Percentiles rank a stretch among this genome's conserved stretches.
Conservation (phyloP, 2,797 vertebrate genomes). For the Lutjanus campechanus region DNA sequence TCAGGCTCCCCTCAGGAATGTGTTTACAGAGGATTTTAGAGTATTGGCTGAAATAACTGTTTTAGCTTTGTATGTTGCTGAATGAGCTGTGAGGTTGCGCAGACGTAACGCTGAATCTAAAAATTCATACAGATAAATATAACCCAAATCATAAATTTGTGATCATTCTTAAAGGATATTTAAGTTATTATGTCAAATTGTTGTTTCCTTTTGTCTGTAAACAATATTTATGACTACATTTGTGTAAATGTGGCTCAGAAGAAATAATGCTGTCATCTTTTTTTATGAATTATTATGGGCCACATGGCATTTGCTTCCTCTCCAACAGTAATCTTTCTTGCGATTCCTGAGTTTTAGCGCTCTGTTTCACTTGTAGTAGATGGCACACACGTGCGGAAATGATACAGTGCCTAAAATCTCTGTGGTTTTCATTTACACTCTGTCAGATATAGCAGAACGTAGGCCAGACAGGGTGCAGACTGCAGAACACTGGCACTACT, state of each 20-base stretch:
- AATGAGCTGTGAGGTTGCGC: not conserved
- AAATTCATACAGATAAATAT: not conserved
- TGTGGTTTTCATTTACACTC: slow-evolving; percentile 65
- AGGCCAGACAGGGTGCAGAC: slow-evolving; percentile 39
- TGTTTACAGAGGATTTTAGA: slow-evolving; percentile 27
- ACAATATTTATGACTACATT: not conserved
- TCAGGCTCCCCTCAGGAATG: slow-evolving; percentile 5
- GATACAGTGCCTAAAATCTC: slow-evolving; percentile 63
- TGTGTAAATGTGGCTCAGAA: not conserved
- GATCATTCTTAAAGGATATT: not conserved
- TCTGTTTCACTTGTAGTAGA: slow-evolving; percentile 48
- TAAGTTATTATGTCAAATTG: too few species aligned
- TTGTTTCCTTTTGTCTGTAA: not conserved
- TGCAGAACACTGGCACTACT: slow-evolving; percentile 21
- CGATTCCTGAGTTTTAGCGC: slow-evolving; percentile 53
- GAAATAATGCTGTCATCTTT: slow-evolving; percentile 9
- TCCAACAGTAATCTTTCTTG: slow-evolving; percentile 36
- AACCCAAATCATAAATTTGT: not conserved
- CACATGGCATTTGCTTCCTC: slow-evolving; percentile 43
- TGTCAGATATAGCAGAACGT: slow-evolving; percentile 36
- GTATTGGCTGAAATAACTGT: slow-evolving; percentile 16
- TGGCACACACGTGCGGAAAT: slow-evolving; percentile 72
- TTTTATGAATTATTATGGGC: slow-evolving; percentile 32
- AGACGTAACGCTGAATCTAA: not conserved
- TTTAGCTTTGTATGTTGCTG: slow-evolving; percentile 8